These are phyloP conservation scores for Panonychus citri DNA, from an alignment of 1,140 invertebrate genomes.

Conservation along the genomic window DNA sequence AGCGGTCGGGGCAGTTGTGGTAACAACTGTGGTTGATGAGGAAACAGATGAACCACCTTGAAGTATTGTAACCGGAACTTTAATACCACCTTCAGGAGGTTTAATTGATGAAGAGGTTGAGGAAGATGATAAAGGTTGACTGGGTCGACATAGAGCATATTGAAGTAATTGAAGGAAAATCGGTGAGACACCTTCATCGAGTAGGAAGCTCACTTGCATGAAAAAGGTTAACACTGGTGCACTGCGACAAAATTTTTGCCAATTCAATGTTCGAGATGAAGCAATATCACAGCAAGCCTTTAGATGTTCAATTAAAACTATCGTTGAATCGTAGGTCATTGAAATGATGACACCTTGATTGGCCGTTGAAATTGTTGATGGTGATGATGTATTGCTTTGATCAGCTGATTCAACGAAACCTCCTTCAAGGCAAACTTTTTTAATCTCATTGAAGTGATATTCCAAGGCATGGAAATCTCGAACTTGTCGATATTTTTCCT, in stretches of 20 bases:
- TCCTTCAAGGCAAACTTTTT: slow-evolving; percentile 32
- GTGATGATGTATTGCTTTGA: too few relatives aligned
- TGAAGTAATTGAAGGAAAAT: slow-evolving; percentile 71
- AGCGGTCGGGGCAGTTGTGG: too few relatives aligned
- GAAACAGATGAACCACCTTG: background rate
- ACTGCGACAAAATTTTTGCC: slow-evolving; percentile 75
- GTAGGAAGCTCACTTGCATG: slow-evolving; percentile 45
- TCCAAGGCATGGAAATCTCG: slow-evolving; percentile 62
- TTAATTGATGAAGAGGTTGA: background rate
- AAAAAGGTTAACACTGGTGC: slow-evolving; percentile 44
- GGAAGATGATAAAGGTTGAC: too few relatives aligned
- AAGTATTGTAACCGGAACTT: slow-evolving; percentile 1
- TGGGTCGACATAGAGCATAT: slow-evolving; percentile 42
- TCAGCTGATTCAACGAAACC: slow-evolving; percentile 26
- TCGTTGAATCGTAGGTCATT: slow-evolving; percentile 64
- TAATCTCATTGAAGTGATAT: slow-evolving; percentile 23
- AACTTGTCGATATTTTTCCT: slow-evolving; percentile 53
- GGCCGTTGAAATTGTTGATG: slow-evolving; percentile 2
- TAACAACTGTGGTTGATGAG: background rate
- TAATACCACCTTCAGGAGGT: background rate
- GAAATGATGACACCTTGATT: slow-evolving; percentile 19
- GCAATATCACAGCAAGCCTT: slow-evolving; percentile 83
- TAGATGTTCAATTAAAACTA: slow-evolving; percentile 77
- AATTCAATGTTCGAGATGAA: slow-evolving; percentile 66
- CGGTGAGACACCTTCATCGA: slow-evolving; percentile 80